Evolutionary conservation across 2,113 vertebrate genomes (phyloP).

Genomic region (Casuarius casuarius): DNA sequence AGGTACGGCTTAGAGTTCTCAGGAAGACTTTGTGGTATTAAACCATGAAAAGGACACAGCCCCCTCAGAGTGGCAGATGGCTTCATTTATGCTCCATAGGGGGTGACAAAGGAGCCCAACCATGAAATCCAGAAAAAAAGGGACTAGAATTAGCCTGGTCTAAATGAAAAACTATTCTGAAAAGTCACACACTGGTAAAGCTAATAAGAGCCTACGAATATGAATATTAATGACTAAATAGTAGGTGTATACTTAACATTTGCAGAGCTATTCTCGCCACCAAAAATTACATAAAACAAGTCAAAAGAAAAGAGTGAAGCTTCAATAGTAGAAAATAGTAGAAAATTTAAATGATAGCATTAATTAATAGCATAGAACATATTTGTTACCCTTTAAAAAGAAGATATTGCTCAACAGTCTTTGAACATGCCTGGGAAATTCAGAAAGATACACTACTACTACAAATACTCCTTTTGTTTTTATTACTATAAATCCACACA

Average conservation of each 20-base stretch:
- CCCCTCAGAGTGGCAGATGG: background rate
- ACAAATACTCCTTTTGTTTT: background rate
- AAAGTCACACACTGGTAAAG: background rate
- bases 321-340: background rate
- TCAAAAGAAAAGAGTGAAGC: background rate
- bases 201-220: background rate
- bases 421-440: background rate
- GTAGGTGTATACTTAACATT: background rate
- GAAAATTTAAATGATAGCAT: background rate
- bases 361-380: background rate
- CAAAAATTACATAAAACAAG: background rate
- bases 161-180: constrained; percentile 8
- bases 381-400: background rate
- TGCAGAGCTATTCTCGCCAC: background rate
- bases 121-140: background rate
- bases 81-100: background rate
- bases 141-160: background rate
- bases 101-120: background rate
- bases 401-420: background rate
- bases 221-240: background rate
- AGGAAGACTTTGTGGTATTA: background rate
- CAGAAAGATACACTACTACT: background rate
- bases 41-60: background rate
- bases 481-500: background rate
- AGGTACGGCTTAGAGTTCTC: background rate